Conservation (phyloP, 2,888 invertebrate genomes). For the Callyntrura sp. region DNA sequence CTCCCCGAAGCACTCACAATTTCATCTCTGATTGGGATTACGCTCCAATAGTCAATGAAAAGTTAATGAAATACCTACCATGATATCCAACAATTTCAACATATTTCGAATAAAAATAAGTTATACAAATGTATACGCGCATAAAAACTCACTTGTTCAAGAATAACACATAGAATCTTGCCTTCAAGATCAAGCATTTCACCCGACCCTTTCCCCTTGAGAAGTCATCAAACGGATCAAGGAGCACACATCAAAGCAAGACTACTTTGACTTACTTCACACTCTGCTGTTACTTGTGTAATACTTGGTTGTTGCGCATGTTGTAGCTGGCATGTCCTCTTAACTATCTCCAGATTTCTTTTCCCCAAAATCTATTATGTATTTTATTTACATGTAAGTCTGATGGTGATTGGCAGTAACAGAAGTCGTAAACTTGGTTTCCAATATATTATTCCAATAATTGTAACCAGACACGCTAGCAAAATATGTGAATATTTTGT, state of each 20-base stretch:
- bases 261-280: constrained; percentile 26
- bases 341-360: constrained; percentile 77
- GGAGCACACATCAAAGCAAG: constrained; percentile 59
- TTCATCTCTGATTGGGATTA: too few relatives aligned
- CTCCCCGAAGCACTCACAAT: too few relatives aligned
- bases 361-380: too few relatives aligned
- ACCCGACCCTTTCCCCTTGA: constrained; percentile 58
- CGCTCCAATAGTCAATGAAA: too few relatives aligned
- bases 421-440: constrained; percentile 4
- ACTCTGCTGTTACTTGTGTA: neutral
- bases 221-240: constrained; percentile 53
- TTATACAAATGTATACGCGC: too few relatives aligned
- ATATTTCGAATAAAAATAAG: too few relatives aligned
- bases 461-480: constrained; percentile 44
- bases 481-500: too few relatives aligned
- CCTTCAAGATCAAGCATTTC: neutral
- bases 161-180: too few relatives aligned
- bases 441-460: too few relatives aligned
- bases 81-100: too few relatives aligned
- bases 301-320: neutral
- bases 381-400: neutral
- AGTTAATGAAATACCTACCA: too few relatives aligned
- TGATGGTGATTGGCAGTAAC: constrained; percentile 12
- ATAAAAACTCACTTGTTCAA: too few relatives aligned
- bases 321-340: constrained; percentile 42